Evolutionary conservation across 2,797 vertebrate species (phyloP).

Genomic region (Adrianichthys oophorus): DNA sequence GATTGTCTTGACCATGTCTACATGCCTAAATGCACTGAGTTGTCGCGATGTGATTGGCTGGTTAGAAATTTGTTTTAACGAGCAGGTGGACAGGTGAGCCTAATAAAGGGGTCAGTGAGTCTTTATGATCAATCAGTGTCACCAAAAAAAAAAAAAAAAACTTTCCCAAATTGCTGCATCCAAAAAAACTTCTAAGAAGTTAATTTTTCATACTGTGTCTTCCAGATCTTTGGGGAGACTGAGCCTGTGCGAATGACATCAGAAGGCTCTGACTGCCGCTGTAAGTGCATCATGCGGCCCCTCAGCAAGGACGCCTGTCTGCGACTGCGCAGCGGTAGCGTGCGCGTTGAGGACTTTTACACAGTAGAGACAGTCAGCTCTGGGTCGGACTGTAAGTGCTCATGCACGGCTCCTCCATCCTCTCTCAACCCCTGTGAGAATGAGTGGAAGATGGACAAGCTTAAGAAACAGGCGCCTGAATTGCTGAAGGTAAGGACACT

Average conservation of each 20-base stretch:
- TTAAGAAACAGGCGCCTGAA: slow-evolving; percentile 95
- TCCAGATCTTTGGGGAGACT: slow-evolving; percentile 85
- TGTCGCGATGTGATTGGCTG: too few relatives aligned
- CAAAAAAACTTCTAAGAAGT: too few relatives aligned
- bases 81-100: too few relatives aligned
- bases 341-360: slow-evolving; percentile 91
- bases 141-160: too few relatives aligned
- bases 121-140: too few relatives aligned
- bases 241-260: slow-evolving; percentile 95
- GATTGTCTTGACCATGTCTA: too few relatives aligned
- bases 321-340: slow-evolving; percentile 82
- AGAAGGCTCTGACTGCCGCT: slow-evolving; percentile 95
- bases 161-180: too few relatives aligned
- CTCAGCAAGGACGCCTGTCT: slow-evolving; percentile 90
- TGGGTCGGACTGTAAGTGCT: slow-evolving; percentile 92
- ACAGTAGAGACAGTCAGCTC: slow-evolving; percentile 97
- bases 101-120: too few relatives aligned
- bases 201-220: neutral
- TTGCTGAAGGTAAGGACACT: slow-evolving; percentile 86
- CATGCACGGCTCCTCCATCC: slow-evolving; percentile 91
- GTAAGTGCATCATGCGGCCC: slow-evolving; percentile 96
- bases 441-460: slow-evolving; percentile 96
- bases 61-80: too few relatives aligned
- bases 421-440: slow-evolving; percentile 98
- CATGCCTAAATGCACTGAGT: too few relatives aligned